Conservation (phyloP, 2,113 vertebrate species). For the Chaetodon trifascialis region DNA sequence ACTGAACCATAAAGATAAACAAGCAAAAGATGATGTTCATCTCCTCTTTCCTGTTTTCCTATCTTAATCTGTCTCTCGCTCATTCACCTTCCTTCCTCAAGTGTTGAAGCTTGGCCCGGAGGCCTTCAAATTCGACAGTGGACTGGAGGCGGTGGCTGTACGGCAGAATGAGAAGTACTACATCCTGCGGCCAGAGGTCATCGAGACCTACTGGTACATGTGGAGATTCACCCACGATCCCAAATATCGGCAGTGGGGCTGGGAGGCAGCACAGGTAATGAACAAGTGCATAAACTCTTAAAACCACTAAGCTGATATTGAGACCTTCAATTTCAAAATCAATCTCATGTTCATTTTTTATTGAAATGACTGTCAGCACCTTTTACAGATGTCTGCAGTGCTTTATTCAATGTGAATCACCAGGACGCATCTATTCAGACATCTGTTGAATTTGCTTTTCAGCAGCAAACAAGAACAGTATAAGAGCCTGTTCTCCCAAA, state of each 20-base stretch:
- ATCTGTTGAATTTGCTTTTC: background rate
- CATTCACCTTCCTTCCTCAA: conserved; percentile 54
- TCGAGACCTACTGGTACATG: conserved; percentile 99
- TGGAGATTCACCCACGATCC: conserved; percentile 99
- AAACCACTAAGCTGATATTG: background rate
- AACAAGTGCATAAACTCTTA: background rate
- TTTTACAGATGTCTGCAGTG: background rate
- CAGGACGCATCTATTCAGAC: background rate
- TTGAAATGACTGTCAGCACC: background rate
- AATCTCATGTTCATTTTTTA: background rate
- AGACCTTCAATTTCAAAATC: no score
- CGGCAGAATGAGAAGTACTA: conserved; percentile 99
- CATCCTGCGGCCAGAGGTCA: conserved; percentile 97
- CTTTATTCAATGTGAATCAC: background rate
- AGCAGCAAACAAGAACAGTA: background rate
- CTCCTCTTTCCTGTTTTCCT: background rate
- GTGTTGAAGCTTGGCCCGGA: conserved; percentile 97
- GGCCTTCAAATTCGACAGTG: conserved; percentile 98
- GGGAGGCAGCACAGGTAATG: conserved; percentile 95
- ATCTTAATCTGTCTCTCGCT: background rate
- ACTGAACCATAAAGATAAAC: conserved; percentile 28
- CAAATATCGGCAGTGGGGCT: conserved; percentile 97
- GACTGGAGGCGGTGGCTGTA: conserved; percentile 94
- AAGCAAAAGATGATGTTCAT: conserved; percentile 12
- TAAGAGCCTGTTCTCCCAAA: background rate